phyloP scores from a whole-genome alignment of 2,888 invertebrate species.

The Gisinianus flammeolus region DNA sequence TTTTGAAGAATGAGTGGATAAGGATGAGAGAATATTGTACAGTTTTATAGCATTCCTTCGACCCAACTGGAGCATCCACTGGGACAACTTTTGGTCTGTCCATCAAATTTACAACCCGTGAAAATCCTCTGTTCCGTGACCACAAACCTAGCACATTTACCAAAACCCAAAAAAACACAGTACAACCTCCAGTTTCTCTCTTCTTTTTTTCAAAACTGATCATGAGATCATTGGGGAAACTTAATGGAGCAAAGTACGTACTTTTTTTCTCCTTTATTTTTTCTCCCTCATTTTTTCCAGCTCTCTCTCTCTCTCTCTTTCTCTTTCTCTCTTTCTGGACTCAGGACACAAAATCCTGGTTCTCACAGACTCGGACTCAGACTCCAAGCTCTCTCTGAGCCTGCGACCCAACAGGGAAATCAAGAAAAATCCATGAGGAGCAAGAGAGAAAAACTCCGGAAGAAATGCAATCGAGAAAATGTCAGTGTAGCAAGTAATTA shows the following conservation, averaged over 20 bases:
- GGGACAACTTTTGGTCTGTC: constrained; percentile 4
- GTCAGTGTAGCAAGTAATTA: not conserved
- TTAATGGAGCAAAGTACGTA: constrained; percentile 4
- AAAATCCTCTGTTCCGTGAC: constrained; percentile 1
- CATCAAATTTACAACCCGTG: constrained; percentile 8
- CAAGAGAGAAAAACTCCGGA: not conserved
- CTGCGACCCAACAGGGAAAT: not conserved
- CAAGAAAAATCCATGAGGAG: not conserved
- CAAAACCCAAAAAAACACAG: not conserved
- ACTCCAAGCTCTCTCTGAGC: not conserved
- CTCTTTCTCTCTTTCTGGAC: no score
- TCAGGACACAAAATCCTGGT: no score
- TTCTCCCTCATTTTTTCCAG: no score
- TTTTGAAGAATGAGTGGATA: no score
- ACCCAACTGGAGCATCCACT: no score
- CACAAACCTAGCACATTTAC: not conserved
- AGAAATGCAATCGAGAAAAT: not conserved
- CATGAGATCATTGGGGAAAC: constrained; percentile 5
- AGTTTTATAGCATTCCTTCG: no score
- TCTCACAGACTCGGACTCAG: not conserved
- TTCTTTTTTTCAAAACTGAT: not conserved
- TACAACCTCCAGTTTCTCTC: not conserved
- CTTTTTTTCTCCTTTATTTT: no score
- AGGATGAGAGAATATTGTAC: no score
- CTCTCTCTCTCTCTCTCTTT: no score